Conservation (phyloP, 2,113 vertebrate genomes). For the Paracanthobrama guichenoti region DNA sequence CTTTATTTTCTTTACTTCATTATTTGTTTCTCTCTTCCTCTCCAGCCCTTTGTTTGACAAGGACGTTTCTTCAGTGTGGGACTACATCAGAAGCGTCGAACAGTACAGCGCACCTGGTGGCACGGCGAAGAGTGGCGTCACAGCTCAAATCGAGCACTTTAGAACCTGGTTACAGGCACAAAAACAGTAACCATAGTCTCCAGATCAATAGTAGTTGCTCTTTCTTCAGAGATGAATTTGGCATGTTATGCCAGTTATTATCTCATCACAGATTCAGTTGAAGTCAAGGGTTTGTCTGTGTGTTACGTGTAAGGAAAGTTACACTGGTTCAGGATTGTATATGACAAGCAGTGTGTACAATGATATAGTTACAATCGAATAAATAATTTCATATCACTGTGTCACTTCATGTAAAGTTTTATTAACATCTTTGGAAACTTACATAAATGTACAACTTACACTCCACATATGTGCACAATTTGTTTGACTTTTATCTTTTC, state of each 20-base stretch:
- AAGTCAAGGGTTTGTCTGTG: neutral
- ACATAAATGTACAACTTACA: neutral
- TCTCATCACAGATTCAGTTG: neutral
- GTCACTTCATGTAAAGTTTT: neutral
- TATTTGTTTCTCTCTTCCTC: constrained; percentile 17
- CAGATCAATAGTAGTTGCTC: neutral
- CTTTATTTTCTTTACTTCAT: neutral
- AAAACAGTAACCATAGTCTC: constrained; percentile 10
- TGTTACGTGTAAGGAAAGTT: neutral
- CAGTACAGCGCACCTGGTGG: constrained; percentile 88
- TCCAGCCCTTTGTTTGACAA: constrained; percentile 81
- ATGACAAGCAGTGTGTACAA: neutral
- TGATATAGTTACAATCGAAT: neutral
- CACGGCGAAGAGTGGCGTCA: constrained; percentile 84
- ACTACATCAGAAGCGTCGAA: constrained; percentile 88
- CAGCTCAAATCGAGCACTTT: constrained; percentile 84
- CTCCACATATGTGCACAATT: neutral
- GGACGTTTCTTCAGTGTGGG: constrained; percentile 86
- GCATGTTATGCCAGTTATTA: neutral
- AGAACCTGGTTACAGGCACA: constrained; percentile 75
- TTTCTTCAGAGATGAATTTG: constrained; percentile 2
- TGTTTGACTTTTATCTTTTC: no score
- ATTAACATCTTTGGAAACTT: neutral
- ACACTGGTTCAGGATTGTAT: neutral
- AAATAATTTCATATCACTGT: neutral